Evolutionary conservation across 2,888 invertebrate species (phyloP), one percentile per base, ranked within the genome.

Genomic region (Proisotoma minuta): DNA sequence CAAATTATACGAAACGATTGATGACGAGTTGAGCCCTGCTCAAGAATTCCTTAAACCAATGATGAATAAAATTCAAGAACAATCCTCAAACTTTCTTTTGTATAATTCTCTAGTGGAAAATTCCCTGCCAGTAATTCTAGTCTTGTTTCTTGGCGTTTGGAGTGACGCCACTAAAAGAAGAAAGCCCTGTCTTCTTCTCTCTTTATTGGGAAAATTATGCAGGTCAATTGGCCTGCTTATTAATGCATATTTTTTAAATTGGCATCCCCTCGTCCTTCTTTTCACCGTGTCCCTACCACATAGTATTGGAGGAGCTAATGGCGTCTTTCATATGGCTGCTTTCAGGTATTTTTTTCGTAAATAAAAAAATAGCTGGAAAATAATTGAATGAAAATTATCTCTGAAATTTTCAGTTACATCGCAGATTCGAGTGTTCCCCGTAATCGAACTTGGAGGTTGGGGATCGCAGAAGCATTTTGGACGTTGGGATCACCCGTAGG

Each of bases 141-240:
- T 73, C n/a, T 58, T 73, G n/a, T 71, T 72, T 57, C 68, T 73
- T 3, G 73, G 73, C 22, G 72, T 73, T 10, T 73, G 73, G 73
- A 73, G 73, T 57, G 73, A 73, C 49, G 60, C 66, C 1, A 52
- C 66, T 3, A 53, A 63, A 22, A 60, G 64, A 53, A 64, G 73
- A 40, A 73, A 73, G 49, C 73, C 73, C 10, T 71, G 72, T 27
- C 58, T 73, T 12, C 22, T 72, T 39, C 51, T 73, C 2, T 66
- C 72, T 10, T 64, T 73, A 0, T 23, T 69, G 39, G 73, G 73
- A 29, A 73, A 73, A 60, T 39, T 72, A 10, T 50, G 69, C 18
- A 61, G 73, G n/a, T 71, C 72, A 0, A 50, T 70, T 10, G 73
- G 73, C 10, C 67, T 73, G 8, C 28, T 72, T 8, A 48, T 71